Percentiles rank a stretch among this genome's conserved stretches.
Evolutionary conservation across 2,797 vertebrate species (phyloP).

Genomic region (Gymnoscopelus braueri): DNA sequence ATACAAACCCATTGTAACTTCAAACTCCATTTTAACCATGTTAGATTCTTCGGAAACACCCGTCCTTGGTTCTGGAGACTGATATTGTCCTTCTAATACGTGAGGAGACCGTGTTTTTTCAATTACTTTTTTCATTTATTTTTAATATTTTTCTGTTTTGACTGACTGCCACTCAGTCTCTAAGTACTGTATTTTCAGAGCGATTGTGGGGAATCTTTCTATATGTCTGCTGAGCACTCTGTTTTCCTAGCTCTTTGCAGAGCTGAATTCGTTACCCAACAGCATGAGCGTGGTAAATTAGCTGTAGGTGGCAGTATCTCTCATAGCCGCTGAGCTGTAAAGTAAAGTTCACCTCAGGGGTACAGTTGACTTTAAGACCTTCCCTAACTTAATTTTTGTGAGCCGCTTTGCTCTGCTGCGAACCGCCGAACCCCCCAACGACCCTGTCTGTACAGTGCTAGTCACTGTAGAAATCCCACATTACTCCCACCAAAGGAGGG

Average conservation of each 20-base stretch:
- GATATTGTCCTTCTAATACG: no score
- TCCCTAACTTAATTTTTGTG: conserved; percentile 58
- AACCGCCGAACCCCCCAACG: conserved; percentile 28
- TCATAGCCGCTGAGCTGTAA: conserved; percentile 42
- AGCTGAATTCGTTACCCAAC: conserved; percentile 68
- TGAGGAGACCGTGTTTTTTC: no score
- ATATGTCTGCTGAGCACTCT: conserved; percentile 67
- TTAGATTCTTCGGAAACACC: no score
- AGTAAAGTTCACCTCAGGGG: conserved; percentile 66
- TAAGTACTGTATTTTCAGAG: conserved; percentile 68
- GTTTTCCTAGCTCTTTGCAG: conserved; percentile 52
- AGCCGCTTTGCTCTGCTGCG: conserved; percentile 52
- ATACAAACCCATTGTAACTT: no score
- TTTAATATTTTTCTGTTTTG: no score
- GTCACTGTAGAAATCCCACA: conserved; percentile 25
- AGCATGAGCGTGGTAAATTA: conserved; percentile 44
- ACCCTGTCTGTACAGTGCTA: conserved; percentile 8
- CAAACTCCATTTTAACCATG: no score
- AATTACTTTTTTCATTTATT: no score
- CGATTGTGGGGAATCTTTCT: conserved; percentile 69
- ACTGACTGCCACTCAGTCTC: conserved; percentile 67
- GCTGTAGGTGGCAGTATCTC: conserved; percentile 76
- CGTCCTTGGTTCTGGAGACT: no score
- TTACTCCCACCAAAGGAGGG: conserved; percentile 1
- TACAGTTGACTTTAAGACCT: conserved; percentile 51